Conservation (phyloP, 1,140 invertebrate genomes). For the Thalassaphorura encarpata region DNA sequence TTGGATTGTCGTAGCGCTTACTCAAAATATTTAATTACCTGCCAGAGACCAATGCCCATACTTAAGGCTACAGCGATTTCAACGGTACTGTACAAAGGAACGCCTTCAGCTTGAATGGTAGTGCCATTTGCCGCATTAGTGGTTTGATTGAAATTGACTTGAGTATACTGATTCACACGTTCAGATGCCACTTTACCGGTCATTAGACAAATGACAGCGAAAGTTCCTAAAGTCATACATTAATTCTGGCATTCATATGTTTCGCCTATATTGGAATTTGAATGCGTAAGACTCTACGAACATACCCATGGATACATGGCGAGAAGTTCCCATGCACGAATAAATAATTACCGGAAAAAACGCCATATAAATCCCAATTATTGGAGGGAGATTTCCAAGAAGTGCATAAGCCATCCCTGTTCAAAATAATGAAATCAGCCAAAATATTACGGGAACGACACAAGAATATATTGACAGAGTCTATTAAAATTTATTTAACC, state of each 20-base stretch:
- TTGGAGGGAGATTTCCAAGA: constrained; percentile 71
- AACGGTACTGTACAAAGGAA: constrained; percentile 49
- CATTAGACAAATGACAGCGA: constrained; percentile 80
- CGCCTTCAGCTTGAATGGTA: too few species aligned
- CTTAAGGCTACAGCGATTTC: constrained; percentile 57
- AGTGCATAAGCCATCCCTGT: constrained; percentile 88
- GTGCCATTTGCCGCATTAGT: too few species aligned
- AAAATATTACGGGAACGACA: too few species aligned
- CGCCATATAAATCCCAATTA: constrained; percentile 76
- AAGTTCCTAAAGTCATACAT: too few species aligned
- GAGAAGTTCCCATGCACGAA: constrained; percentile 79
- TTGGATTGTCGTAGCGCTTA: too few species aligned
- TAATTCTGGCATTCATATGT: too few species aligned
- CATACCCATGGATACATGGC: constrained; percentile 86
- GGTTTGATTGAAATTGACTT: too few species aligned
- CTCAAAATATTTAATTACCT: too few species aligned
- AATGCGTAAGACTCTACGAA: too few species aligned
- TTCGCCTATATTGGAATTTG: too few species aligned
- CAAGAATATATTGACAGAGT: too few species aligned
- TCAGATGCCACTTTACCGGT: constrained; percentile 58
- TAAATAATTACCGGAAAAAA: constrained; percentile 88
- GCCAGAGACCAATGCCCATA: constrained; percentile 56
- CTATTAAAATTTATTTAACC: constrained; percentile 48
- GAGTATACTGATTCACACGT: background rate
- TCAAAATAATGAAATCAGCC: too few species aligned